phyloP scores from a whole-genome alignment of 2,888 invertebrate genomes.

The Philhelius pedissequus region DNA sequence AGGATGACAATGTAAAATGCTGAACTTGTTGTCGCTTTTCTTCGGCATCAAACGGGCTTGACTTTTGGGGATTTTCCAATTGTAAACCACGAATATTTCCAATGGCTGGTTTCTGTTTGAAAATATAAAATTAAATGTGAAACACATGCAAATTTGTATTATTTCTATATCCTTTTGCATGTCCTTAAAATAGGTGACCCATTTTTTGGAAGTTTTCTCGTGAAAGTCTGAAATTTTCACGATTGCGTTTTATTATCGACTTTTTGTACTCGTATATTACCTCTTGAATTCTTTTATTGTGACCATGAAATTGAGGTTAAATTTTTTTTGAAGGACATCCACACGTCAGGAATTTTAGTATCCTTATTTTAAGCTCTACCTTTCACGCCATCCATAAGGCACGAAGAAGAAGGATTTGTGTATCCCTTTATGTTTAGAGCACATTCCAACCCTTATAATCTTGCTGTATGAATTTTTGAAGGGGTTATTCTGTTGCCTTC shows the following conservation, averaged over 20 bases:
- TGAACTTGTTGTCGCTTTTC: background rate
- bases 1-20: background rate
- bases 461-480: background rate
- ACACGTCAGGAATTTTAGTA: no score
- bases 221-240: background rate
- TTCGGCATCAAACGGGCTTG: background rate
- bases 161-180: background rate
- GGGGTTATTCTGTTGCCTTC: background rate
- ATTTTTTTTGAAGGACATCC: background rate
- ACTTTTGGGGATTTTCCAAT: background rate
- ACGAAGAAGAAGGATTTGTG: no score
- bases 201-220: background rate
- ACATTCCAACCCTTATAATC: background rate
- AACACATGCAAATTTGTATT: background rate
- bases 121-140: background rate
- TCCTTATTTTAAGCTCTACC: background rate
- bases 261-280: background rate
- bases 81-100: background rate
- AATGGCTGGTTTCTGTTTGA: background rate
- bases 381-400: no score
- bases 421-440: background rate
- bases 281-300: background rate
- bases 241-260: background rate
- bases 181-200: background rate
- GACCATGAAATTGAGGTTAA: background rate